Base-by-base conservation (phyloP, 2,797 vertebrate genomes). In the Sternotherus odoratus region DNA sequence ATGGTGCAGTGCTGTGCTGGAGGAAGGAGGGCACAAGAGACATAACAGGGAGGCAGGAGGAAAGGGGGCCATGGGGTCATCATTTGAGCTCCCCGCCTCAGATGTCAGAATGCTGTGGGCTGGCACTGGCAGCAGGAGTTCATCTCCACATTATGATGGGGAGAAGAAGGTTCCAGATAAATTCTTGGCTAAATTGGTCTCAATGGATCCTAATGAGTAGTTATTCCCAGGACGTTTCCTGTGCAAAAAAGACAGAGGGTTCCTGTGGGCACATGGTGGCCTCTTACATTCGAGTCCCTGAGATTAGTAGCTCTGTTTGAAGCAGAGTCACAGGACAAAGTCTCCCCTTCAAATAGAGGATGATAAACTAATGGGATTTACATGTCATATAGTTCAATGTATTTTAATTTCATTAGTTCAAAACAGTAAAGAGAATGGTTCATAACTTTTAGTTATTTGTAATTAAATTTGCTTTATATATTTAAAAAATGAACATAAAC, bases 381-480 rank as follows among this genome's bases (percentile, higher is more conserved):
- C 10, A 23, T 69, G 36, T 24, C 43, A 75, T 75, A 75, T 9
- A 48, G 43, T 30, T 75, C 48, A 48, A 75, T 48, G 43, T 48
- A 79, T 83, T 92, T 85, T 17, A 15, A 75, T 86, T 77, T 56
- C 4, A 56, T 16, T 3, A 33, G 49, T 43, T 94, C 79, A 36
- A 95, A 88, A 79, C 12, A 13, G 21, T 39, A 9, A 69, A 39
- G 21, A 69, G 21, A 2, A 56, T 0, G 0, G 0, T 0, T 30
- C 86, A 30, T 1, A 19, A 3, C 80, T 92, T 69, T 75, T 4
- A 30, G 19, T 60, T 33, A 60, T 2, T 79, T 63, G 15, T 48
- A 75, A 30, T 48, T 48, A 16, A 28, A 75, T 75, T 75, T 46
- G 72, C 9, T 79, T 84, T 53, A 28, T 51, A 17, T 93, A 83